Evolutionary conservation across 2,113 vertebrate species (phyloP).

Genomic region (Gila orcuttii): DNA sequence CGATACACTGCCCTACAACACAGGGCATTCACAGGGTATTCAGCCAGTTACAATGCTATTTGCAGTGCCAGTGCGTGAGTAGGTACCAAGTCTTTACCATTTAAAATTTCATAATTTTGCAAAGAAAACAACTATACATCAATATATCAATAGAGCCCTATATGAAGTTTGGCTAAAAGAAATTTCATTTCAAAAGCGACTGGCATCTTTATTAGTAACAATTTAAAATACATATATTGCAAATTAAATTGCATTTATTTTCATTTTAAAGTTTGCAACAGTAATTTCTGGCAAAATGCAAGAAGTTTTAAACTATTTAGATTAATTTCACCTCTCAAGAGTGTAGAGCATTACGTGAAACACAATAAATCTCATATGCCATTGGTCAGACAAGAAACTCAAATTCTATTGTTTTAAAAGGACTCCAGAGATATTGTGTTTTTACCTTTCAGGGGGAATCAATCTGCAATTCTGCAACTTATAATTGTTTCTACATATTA

Average conservation of each 20-base stretch:
- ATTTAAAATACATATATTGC: too few species aligned
- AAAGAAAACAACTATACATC: not conserved
- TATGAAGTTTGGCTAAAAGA: not conserved
- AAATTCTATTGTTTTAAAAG: not conserved
- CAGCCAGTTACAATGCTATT: not conserved
- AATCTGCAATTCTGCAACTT: not conserved
- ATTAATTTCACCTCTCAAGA: not conserved
- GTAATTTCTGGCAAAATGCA: too few species aligned
- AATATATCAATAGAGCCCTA: not conserved
- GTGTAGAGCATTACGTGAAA: not conserved
- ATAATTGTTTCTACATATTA: not conserved
- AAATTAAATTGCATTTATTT: too few species aligned
- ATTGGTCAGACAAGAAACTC: not conserved
- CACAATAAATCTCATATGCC: not conserved
- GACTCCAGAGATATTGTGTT: too few species aligned
- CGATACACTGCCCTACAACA: not conserved
- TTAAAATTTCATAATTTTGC: too few species aligned
- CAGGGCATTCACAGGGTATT: not conserved
- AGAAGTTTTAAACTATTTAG: not conserved
- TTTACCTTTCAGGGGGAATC: too few species aligned
- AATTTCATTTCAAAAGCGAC: too few species aligned
- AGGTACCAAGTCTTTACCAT: too few species aligned
- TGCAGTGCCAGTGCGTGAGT: too few species aligned
- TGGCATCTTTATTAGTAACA: too few species aligned
- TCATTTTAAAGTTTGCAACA: too few species aligned